These are phyloP conservation scores for Chaetophractus vellerosus DNA, from an alignment of 2,797 vertebrate species.

Conservation along the genomic window DNA sequence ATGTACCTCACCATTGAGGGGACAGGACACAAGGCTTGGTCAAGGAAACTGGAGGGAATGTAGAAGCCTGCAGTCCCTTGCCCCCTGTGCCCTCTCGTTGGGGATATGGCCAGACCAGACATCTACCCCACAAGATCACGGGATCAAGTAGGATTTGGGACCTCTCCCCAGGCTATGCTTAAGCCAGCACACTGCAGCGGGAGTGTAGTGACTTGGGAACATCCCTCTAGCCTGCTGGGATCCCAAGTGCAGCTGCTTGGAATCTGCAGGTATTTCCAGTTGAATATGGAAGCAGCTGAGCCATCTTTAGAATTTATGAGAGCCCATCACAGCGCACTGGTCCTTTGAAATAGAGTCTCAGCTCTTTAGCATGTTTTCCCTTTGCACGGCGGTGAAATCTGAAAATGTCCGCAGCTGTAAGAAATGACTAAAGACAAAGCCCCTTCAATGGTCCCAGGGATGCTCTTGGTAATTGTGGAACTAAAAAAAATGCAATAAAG, in stretches of 20 bases:
- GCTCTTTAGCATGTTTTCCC: constrained; percentile 83
- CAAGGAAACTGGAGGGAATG: not conserved
- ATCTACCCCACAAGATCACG: not conserved
- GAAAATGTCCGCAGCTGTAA: constrained; percentile 79
- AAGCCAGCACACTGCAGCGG: constrained; percentile 71
- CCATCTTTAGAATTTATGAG: constrained; percentile 80
- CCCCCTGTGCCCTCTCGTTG: not conserved
- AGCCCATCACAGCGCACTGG: constrained; percentile 80
- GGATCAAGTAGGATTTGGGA: constrained; percentile 82
- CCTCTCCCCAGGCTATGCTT: constrained; percentile 76
- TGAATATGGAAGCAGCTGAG: constrained; percentile 85
- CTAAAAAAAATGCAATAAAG: constrained; percentile 69
- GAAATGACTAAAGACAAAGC: constrained; percentile 69
- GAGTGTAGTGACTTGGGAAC: constrained; percentile 82
- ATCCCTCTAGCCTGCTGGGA: constrained; percentile 71
- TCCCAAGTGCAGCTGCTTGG: constrained; percentile 66
- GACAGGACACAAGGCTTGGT: not conserved
- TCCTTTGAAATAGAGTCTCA: constrained; percentile 84
- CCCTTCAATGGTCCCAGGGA: constrained; percentile 4
- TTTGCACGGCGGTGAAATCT: constrained; percentile 75
- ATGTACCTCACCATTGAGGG: not conserved
- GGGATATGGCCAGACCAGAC: rapidly evolving
- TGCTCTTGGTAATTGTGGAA: constrained; percentile 57
- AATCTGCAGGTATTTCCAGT: constrained; percentile 73
- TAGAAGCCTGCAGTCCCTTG: rapidly evolving